Base-by-base conservation (phyloP, 1,140 invertebrate genomes). In the Drosophila equinoxialis region DNA sequence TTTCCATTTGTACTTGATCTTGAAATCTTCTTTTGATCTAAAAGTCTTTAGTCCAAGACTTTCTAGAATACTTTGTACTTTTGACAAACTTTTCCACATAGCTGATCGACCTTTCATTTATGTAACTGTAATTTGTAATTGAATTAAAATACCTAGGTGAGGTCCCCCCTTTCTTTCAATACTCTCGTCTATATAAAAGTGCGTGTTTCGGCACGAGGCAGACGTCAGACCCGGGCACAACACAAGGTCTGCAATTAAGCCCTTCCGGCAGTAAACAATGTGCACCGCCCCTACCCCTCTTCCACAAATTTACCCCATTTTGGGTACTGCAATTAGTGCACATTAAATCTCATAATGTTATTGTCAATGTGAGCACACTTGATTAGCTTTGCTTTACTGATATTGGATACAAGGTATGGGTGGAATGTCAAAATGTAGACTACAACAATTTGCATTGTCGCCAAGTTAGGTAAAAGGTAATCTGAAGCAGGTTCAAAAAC, bases 331-430 rank as follows among this genome's bases (percentile, higher is more conserved):
- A 86, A 87, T 87, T 87, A 87, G 84, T 74, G 71, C 71, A 80
- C 84, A 87, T 87, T 86, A 87, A 87, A 89, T 89, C 83, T 68
- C 84, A 87, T 89, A 87, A 89, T 87, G 84, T 80, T 87, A 65
- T 79, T 86, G 79, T 76, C 67, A 59, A 58, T 65, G 70, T 68
- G 55, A 30, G 54, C 59, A 65, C 84, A 79, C 67, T 76, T 83
- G 84, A 87, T 89, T 83, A 83, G 79, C 69, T 64, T 58, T 48
- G 73, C 64, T 77, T 65, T 74, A 54, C 39, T 82, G 84, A 79
- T 87, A 86, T 83, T 57, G 79, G 65, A 81, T 70, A 65, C 8
- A 8, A 37, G 35, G 3, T 0, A 37, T 37, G 7, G 7, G 8
- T 37, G 35, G 35, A 37, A 37, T 37, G 35, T 11, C 35, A 37